Conservation (phyloP, 1,140 invertebrate species). For the Drosophila miranda region DNA sequence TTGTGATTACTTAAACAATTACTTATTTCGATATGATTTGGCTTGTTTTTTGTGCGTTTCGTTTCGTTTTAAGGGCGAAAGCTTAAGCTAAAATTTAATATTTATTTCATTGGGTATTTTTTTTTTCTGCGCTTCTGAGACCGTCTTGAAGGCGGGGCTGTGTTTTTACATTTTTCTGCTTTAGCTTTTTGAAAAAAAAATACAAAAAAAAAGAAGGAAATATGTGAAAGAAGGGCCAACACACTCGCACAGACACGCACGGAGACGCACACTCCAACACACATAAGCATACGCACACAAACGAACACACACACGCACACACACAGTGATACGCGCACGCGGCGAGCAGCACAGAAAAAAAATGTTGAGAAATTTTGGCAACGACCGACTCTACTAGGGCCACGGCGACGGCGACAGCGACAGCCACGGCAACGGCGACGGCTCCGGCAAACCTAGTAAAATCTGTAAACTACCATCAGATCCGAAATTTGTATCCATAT, state of each 20-base stretch:
- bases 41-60: conserved; percentile 62
- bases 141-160: conserved; percentile 9
- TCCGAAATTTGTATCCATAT: too few species aligned
- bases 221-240: conserved; percentile 27
- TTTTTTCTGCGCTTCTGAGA: conserved; percentile 35
- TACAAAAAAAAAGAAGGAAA: conserved; percentile 55
- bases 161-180: conserved; percentile 29
- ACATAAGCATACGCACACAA: conserved; percentile 24
- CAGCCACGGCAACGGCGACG: too few species aligned
- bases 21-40: conserved; percentile 32
- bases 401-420: too few species aligned
- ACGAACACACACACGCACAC: conserved; percentile 17
- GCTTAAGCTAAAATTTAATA: conserved; percentile 23
- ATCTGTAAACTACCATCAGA: too few species aligned
- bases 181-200: conserved; percentile 31
- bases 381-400: neutral
- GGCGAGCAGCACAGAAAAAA: conserved; percentile 46
- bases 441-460: too few species aligned
- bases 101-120: conserved; percentile 6
- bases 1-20: conserved; percentile 13
- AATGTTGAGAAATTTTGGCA: conserved; percentile 25
- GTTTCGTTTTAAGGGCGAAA: conserved; percentile 34
- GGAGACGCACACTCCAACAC: conserved; percentile 41
- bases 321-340: conserved; percentile 34
- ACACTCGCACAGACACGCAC: conserved; percentile 28